Conservation (phyloP, 2,888 invertebrate species). For the Linnaemya vulpina region DNA sequence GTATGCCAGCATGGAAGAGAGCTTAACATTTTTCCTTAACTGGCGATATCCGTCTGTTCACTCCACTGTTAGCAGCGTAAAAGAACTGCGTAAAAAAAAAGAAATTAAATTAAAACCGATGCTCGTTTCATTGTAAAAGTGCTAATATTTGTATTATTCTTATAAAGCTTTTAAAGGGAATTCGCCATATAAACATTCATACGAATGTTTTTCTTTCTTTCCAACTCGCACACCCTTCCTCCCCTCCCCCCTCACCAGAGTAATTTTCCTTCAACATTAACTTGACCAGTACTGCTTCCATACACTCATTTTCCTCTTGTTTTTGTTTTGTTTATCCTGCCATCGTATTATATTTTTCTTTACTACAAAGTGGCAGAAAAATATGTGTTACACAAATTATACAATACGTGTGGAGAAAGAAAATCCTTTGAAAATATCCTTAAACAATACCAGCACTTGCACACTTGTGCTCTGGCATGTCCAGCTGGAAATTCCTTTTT, state of each 20-base stretch:
- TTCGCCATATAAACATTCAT: too few relatives aligned
- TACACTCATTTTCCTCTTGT: neutral
- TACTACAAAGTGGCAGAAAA: slow-evolving; percentile 4
- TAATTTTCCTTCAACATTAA: neutral
- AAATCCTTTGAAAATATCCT: slow-evolving; percentile 22
- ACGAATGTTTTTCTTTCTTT: too few relatives aligned
- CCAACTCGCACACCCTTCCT: too few relatives aligned
- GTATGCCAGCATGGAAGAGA: too few relatives aligned
- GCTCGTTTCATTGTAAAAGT: too few relatives aligned
- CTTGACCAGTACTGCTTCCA: neutral
- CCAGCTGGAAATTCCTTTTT: slow-evolving; percentile 13
- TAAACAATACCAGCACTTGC: slow-evolving; percentile 15
- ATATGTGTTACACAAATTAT: slow-evolving; percentile 25
- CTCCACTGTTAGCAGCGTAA: too few relatives aligned
- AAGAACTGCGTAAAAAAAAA: too few relatives aligned
- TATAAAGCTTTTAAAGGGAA: neutral
- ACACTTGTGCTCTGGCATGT: slow-evolving; percentile 11
- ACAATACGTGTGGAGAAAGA: neutral
- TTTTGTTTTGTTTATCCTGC: neutral
- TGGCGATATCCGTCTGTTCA: too few relatives aligned
- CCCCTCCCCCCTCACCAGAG: too few relatives aligned
- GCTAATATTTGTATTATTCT: too few relatives aligned
- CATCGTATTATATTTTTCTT: neutral
- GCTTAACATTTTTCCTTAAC: too few relatives aligned
- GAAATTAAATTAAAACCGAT: too few relatives aligned